A percentile compares a stretch with the other conserved stretches of the same genome.
Conservation (phyloP, 2,113 vertebrate species). For the pig (Sus scrofa) region T2T-Sscrofa CM000822.6:16462001-16462500, state of each 20-base stretch:
- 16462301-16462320: not conserved
- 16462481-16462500: too few species aligned
- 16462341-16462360: not conserved
- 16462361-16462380: not conserved
- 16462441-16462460: too few species aligned
- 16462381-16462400: constrained; percentile 7
- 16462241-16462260: not conserved
- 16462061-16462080: not conserved
- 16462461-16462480: too few species aligned
- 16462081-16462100: not conserved
- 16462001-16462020: constrained; percentile 21
- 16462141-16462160: not conserved
- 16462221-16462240: not conserved
- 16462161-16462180: not conserved
- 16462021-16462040: constrained; percentile 28
- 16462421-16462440: too few species aligned
- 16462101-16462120: constrained; percentile 25
- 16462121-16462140: not conserved
- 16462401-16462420: too few species aligned
- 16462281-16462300: not conserved
- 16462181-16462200: not conserved
- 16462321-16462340: not conserved
- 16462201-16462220: not conserved
- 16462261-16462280: not conserved
- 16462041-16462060: not conserved